A percentile compares a stretch with the other conserved stretches of the same genome.
Evolutionary conservation across 2,113 vertebrate genomes (phyloP).

Genomic region (Dromiciops gliroides): DNA sequence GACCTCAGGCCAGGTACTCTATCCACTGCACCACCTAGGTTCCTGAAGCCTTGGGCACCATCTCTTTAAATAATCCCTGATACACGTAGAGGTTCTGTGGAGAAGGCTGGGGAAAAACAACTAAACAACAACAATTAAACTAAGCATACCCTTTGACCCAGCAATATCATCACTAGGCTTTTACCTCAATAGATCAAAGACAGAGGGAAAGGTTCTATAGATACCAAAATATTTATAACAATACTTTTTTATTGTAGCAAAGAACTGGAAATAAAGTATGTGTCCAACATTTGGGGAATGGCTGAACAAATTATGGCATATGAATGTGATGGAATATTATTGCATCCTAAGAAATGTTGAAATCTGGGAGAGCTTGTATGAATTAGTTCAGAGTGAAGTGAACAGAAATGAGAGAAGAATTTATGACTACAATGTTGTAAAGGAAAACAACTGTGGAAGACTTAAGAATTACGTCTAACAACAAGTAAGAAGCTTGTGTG

Average conservation of each 20-base stretch:
- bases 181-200: background rate
- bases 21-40: background rate
- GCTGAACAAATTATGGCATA: background rate
- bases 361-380: background rate
- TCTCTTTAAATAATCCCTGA: background rate
- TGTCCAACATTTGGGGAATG: background rate
- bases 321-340: background rate
- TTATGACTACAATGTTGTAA: background rate
- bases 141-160: background rate
- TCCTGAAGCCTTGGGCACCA: background rate
- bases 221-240: background rate
- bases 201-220: background rate
- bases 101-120: background rate
- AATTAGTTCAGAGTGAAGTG: background rate
- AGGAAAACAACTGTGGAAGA: background rate
- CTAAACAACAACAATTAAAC: background rate
- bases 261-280: background rate
- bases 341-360: background rate
- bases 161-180: background rate
- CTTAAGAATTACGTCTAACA: background rate
- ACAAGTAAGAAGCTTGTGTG: background rate
- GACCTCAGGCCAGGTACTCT: no score
- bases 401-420: background rate
- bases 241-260: background rate
- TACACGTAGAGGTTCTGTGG: background rate